phyloP scores from a whole-genome alignment of 2,888 invertebrate genomes.

The Gisinianus flammeolus region DNA sequence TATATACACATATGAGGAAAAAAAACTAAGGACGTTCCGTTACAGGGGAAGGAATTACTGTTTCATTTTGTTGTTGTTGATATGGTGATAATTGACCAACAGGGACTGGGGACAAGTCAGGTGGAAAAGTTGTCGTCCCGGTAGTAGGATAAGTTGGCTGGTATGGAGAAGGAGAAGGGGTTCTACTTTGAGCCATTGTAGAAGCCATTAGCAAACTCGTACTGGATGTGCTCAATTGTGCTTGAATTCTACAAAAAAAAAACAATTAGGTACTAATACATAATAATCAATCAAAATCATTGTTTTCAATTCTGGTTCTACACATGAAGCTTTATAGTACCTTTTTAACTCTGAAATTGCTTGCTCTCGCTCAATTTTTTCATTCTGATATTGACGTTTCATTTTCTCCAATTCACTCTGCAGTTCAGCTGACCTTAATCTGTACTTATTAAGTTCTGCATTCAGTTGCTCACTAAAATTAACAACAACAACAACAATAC shows the following conservation, averaged over 20 bases:
- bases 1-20: no score
- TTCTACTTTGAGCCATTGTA: conserved; percentile 42
- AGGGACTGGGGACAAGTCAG: conserved; percentile 31
- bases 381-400: conserved; percentile 49
- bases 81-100: neutral
- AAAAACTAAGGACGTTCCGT: neutral
- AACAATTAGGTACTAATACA: neutral
- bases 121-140: neutral
- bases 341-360: conserved; percentile 50
- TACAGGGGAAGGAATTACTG: conserved; percentile 21
- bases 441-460: conserved; percentile 49
- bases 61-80: neutral
- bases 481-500: neutral
- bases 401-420: conserved; percentile 53
- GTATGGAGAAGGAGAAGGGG: conserved; percentile 33
- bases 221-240: conserved; percentile 53
- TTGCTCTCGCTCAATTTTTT: conserved; percentile 52
- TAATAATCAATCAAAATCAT: neutral
- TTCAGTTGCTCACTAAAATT: conserved; percentile 51
- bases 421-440: conserved; percentile 52
- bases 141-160: conserved; percentile 8
- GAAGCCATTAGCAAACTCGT: conserved; percentile 49
- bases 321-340: conserved; percentile 31
- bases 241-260: conserved; percentile 46
- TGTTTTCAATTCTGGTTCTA: neutral